Evolutionary conservation across 2,113 vertebrate genomes (phyloP).

Genomic region (Aphyosemion australe): DNA sequence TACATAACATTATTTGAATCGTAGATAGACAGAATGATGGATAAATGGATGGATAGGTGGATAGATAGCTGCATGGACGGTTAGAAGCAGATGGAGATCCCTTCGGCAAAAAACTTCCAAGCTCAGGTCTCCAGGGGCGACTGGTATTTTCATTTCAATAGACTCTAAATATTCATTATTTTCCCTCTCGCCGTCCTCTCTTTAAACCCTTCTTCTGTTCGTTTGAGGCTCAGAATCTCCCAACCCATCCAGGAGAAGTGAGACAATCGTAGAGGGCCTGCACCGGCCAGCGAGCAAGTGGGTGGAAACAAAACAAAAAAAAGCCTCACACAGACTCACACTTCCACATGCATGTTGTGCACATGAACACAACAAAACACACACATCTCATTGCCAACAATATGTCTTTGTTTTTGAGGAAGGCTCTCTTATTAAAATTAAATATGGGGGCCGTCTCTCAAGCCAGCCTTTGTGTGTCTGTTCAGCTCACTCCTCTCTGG

Average conservation of each 20-base stretch:
- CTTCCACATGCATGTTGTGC: conserved; percentile 29
- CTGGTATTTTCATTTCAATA: conserved; percentile 83
- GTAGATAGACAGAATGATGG: conserved; percentile 41
- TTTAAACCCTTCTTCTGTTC: conserved; percentile 67
- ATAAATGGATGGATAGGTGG: conserved; percentile 37
- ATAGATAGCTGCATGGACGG: conserved; percentile 45
- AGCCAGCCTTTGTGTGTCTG: conserved; percentile 60
- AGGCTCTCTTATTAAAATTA: conserved; percentile 71
- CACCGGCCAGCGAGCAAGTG: conserved; percentile 50
- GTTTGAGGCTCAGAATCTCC: conserved; percentile 50
- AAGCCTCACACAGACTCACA: conserved; percentile 24
- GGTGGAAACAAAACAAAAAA: too few relatives aligned
- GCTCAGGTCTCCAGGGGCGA: conserved; percentile 72
- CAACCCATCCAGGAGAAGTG: conserved; percentile 45
- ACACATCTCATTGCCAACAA: conserved; percentile 59
- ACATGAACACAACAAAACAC: conserved; percentile 28
- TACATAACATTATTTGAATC: conserved; percentile 7
- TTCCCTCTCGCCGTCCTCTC: conserved; percentile 65
- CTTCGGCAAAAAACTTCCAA: conserved; percentile 79
- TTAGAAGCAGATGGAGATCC: conserved; percentile 81
- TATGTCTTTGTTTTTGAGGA: conserved; percentile 68
- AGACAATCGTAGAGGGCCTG: conserved; percentile 35
- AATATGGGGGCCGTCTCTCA: conserved; percentile 63
- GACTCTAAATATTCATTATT: conserved; percentile 83
- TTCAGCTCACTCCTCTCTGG: conserved; percentile 44